Conservation (phyloP, 2,797 vertebrate genomes). For the Brachyrhaphis roseni region DNA sequence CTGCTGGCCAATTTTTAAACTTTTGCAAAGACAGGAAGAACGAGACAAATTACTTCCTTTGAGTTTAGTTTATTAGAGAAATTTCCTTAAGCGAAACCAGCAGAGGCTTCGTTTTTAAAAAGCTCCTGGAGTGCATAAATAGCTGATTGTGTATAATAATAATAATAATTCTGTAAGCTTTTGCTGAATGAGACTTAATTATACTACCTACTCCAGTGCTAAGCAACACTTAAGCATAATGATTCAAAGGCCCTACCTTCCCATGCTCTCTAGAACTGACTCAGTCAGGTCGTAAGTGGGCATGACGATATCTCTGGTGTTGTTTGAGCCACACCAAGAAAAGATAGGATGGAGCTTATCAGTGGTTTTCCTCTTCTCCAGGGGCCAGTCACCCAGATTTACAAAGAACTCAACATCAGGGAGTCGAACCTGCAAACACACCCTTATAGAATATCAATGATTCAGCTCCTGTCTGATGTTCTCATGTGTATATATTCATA, state of each 20-base stretch:
- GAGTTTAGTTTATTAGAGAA: background rate
- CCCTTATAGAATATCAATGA: background rate
- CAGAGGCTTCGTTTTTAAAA: background rate
- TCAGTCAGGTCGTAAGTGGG: conserved; percentile 98
- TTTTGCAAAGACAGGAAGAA: background rate
- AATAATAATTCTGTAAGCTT: background rate
- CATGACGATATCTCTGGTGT: conserved; percentile 97
- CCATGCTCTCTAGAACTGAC: conserved; percentile 97
- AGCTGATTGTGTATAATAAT: background rate
- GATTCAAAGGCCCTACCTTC: conserved; percentile 76
- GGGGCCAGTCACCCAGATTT: conserved; percentile 96
- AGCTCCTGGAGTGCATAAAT: conserved; percentile 7
- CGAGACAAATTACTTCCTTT: background rate
- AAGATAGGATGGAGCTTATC: conserved; percentile 91
- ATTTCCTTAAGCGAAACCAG: background rate
- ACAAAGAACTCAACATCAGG: conserved; percentile 97
- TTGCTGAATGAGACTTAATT: background rate
- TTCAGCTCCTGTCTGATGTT: background rate
- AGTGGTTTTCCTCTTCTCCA: conserved; percentile 88
- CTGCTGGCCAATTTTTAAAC: background rate
- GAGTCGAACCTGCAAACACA: conserved; percentile 85
- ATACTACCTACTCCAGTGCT: background rate
- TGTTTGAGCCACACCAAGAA: conserved; percentile 96
- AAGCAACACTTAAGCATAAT: background rate
- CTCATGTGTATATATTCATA: no score